phyloP scores from a whole-genome alignment of 2,888 invertebrate species.

The Acanthosepion lycidas region DNA sequence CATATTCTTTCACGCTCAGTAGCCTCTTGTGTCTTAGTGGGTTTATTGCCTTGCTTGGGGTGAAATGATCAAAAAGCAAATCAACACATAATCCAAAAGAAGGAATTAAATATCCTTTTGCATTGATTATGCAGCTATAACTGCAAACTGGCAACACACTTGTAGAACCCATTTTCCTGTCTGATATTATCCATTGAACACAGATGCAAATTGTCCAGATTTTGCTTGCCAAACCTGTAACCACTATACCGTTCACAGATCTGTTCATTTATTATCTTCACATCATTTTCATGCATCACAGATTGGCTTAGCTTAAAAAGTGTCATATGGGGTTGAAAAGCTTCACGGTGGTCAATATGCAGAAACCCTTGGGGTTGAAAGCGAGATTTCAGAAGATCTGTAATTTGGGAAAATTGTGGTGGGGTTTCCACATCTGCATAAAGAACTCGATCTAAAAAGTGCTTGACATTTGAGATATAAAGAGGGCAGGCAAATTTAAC shows the following conservation, averaged over 20 bases:
- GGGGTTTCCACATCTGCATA: constrained; percentile 72
- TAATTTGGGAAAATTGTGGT: constrained; percentile 67
- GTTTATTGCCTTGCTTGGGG: too few species aligned
- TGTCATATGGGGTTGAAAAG: constrained; percentile 75
- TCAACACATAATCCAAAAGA: too few species aligned
- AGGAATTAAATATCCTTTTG: too few species aligned
- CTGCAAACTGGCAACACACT: constrained; percentile 54
- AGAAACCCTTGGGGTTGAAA: constrained; percentile 68
- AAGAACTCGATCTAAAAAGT: constrained; percentile 74
- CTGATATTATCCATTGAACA: constrained; percentile 73
- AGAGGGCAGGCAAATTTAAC: constrained; percentile 61
- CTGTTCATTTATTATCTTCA: constrained; percentile 69
- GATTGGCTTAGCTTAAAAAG: constrained; percentile 74
- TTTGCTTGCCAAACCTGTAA: constrained; percentile 71
- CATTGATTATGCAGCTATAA: constrained; percentile 47
- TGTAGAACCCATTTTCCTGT: constrained; percentile 74
- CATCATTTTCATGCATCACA: constrained; percentile 65
- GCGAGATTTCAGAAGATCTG: constrained; percentile 66
- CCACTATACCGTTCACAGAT: constrained; percentile 69
- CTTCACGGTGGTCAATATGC: constrained; percentile 73
- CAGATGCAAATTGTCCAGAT: constrained; percentile 70
- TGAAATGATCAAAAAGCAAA: too few species aligned
- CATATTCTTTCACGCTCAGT: too few species aligned
- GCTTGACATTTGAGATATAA: constrained; percentile 67
- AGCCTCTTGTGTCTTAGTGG: too few species aligned